Evolutionary conservation across 2,113 vertebrate genomes (phyloP).

Genomic region (Channa maculata): DNA sequence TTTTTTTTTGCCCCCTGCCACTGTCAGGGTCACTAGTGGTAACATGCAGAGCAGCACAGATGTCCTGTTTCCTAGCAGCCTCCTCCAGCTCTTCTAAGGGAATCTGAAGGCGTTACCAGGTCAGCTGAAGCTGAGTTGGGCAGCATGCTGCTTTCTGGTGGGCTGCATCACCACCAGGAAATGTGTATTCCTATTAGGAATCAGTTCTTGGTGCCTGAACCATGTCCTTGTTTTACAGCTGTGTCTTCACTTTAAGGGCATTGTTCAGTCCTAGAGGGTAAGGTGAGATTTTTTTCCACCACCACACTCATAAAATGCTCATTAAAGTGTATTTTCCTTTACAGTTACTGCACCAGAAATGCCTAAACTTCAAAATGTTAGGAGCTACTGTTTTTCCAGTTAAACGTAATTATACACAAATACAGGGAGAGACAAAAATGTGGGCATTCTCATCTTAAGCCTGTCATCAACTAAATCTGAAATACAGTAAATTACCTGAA

Average conservation of each 20-base stretch:
- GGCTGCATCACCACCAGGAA: conserved; percentile 8
- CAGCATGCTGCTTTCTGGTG: neutral
- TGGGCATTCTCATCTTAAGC: neutral
- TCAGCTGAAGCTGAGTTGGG: conserved; percentile 9
- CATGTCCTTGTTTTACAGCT: neutral
- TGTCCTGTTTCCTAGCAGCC: conserved; percentile 42
- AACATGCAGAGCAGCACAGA: conserved; percentile 20
- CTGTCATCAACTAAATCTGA: neutral
- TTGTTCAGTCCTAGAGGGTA: neutral
- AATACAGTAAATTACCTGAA: conserved; percentile 5
- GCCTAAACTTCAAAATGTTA: no score
- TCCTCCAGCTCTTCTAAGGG: conserved; percentile 13
- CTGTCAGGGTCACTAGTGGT: conserved; percentile 36
- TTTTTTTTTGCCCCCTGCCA: conserved; percentile 40
- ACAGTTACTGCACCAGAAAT: neutral
- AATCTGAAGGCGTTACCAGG: conserved; percentile 23
- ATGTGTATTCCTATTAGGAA: neutral
- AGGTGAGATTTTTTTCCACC: neutral
- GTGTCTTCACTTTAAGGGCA: neutral
- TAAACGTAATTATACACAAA: conserved; percentile 8
- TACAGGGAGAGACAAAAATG: neutral
- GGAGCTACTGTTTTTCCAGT: neutral
- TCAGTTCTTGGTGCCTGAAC: neutral
- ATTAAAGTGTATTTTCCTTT: neutral
- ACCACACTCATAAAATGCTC: neutral